Evolutionary conservation across 2,888 invertebrate genomes (phyloP).

Genomic region (Cheilosia soror): DNA sequence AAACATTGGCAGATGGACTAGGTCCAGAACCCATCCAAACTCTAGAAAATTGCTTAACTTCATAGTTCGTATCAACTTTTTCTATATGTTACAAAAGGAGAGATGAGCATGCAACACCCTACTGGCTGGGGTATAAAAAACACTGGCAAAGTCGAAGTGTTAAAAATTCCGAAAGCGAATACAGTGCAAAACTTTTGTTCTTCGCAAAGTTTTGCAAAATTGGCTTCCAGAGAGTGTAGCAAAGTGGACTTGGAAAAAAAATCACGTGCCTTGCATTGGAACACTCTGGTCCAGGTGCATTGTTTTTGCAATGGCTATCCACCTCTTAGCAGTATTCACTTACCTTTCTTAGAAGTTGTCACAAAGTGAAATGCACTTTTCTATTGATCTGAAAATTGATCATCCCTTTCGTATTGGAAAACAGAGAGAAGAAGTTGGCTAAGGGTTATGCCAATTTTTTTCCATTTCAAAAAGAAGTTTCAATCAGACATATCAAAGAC

Average conservation of each 20-base stretch:
- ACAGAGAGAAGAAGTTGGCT: not conserved
- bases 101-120: too few relatives aligned
- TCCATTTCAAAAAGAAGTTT: not conserved
- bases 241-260: constrained; percentile 44
- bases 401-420: constrained; percentile 20
- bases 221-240: constrained; percentile 47
- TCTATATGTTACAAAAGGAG: too few relatives aligned
- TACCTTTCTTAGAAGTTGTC: constrained; percentile 39
- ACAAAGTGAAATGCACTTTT: constrained; percentile 60
- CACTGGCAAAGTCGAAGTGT: constrained; percentile 54
- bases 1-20: too few relatives aligned
- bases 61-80: too few relatives aligned
- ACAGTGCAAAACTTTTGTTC: constrained; percentile 52
- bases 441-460: constrained; percentile 11
- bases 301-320: constrained; percentile 28
- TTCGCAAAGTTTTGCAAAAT: constrained; percentile 56
- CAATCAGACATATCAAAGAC: not conserved
- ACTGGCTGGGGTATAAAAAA: not conserved
- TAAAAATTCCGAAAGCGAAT: constrained; percentile 64
- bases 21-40: too few relatives aligned
- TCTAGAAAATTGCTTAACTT: too few relatives aligned
- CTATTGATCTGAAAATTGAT: constrained; percentile 57
- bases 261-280: constrained; percentile 33
- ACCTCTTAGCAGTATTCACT: constrained; percentile 6
- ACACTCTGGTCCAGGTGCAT: constrained; percentile 21